Percentiles rank a stretch among this genome's conserved stretches.
These are phyloP conservation scores for Taenioides sp. DNA, from an alignment of 2,797 vertebrate genomes.

Conservation along the genomic window DNA sequence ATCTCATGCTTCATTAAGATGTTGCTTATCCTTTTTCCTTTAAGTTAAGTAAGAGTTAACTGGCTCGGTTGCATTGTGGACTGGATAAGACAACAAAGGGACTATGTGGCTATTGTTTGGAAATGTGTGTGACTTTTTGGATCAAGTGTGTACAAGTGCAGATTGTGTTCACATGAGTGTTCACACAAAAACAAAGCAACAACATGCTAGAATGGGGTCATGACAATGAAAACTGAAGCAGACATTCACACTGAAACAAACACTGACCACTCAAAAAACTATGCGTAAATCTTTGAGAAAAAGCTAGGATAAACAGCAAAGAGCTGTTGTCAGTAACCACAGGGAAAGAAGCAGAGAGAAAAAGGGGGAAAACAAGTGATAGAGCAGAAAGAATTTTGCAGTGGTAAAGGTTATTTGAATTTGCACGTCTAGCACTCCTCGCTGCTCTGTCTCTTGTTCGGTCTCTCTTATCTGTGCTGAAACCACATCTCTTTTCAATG, in stretches of 20 bases:
- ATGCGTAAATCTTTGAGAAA: constrained; percentile 69
- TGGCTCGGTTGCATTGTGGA: constrained; percentile 55
- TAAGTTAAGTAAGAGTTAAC: constrained; percentile 27
- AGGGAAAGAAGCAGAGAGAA: constrained; percentile 41
- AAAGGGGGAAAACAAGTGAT: constrained; percentile 44
- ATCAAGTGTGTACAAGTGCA: constrained; percentile 38
- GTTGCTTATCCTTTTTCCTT: constrained; percentile 43
- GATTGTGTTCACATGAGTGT: constrained; percentile 33
- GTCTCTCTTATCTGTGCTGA: constrained; percentile 35
- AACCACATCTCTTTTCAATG: constrained; percentile 33
- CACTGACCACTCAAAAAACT: constrained; percentile 58
- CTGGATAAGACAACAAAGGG: constrained; percentile 43
- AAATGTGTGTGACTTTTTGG: constrained; percentile 25
- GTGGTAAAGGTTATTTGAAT: constrained; percentile 54
- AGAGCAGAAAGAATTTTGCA: constrained; percentile 63
- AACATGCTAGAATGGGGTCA: constrained; percentile 50
- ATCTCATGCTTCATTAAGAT: constrained; percentile 35
- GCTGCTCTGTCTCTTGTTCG: constrained; percentile 43
- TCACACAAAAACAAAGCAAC: constrained; percentile 24
- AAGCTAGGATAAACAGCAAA: constrained; percentile 81
- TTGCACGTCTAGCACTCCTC: constrained; percentile 43
- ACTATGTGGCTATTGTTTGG: constrained; percentile 38
- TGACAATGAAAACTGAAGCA: constrained; percentile 50
- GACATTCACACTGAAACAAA: constrained; percentile 68
- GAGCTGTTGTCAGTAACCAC: constrained; percentile 78